Percentiles rank a stretch among this genome's conserved stretches.
Conservation (phyloP, 2,888 invertebrate genomes). For the Papilio elwesi region DNA sequence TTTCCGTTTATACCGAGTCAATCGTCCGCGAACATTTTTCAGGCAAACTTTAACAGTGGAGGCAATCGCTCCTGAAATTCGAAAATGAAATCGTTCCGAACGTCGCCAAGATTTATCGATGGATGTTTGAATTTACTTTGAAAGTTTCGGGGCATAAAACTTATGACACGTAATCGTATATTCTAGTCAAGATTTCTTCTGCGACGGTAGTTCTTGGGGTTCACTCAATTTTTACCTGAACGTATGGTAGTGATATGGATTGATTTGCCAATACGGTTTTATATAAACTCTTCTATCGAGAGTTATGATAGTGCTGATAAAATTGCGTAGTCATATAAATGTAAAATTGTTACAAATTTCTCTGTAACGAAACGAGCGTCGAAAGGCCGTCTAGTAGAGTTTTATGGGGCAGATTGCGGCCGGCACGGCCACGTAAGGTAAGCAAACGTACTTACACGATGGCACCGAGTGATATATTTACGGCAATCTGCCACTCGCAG, state of each 20-base stretch:
- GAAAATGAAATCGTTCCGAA: slow-evolving; percentile 84
- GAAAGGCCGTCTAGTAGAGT: slow-evolving; percentile 29
- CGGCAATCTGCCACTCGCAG: slow-evolving; percentile 56
- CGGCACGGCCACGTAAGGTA: slow-evolving; percentile 19
- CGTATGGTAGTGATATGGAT: slow-evolving; percentile 44
- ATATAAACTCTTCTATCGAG: slow-evolving; percentile 37
- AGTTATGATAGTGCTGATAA: slow-evolving; percentile 9
- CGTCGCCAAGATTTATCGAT: slow-evolving; percentile 84
- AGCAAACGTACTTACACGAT: slow-evolving; percentile 55
- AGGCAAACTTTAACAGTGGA: slow-evolving; percentile 84
- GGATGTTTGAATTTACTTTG: slow-evolving; percentile 83
- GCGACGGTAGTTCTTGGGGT: slow-evolving; percentile 60
- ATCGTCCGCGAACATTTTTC: slow-evolving; percentile 84
- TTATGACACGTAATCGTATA: slow-evolving; percentile 84
- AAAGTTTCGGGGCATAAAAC: slow-evolving; percentile 82
- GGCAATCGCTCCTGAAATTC: slow-evolving; percentile 84
- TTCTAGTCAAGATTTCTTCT: slow-evolving; percentile 68
- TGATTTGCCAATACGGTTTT: slow-evolving; percentile 48
- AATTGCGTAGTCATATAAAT: slow-evolving; percentile 21
- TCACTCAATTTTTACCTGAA: slow-evolving; percentile 57
- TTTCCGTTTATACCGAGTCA: slow-evolving; percentile 84
- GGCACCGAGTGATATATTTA: slow-evolving; percentile 66
- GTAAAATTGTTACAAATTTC: slow-evolving; percentile 6
- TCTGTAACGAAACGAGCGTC: slow-evolving; percentile 18
- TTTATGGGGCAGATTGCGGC: slow-evolving; percentile 41